phyloP scores from a whole-genome alignment of 2,888 invertebrate species.

The Theodoxus fluviatilis region DNA sequence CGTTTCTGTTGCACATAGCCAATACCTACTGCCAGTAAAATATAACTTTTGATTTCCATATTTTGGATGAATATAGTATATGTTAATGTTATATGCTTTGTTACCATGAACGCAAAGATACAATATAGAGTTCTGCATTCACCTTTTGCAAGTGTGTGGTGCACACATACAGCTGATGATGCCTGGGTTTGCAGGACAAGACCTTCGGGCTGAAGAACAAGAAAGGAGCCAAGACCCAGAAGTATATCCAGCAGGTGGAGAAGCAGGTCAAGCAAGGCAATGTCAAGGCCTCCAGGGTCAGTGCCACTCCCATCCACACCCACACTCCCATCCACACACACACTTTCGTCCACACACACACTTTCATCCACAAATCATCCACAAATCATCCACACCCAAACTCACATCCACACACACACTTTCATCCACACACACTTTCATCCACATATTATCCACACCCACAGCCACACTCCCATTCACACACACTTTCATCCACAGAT shows the following conservation, averaged over 20 bases:
- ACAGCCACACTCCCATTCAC: too few relatives aligned
- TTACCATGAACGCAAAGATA: background rate
- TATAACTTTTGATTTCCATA: too few relatives aligned
- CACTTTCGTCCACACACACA: too few relatives aligned
- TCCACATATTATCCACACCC: background rate
- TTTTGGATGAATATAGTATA: too few relatives aligned
- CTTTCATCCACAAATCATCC: too few relatives aligned
- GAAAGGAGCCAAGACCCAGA: conserved; percentile 97
- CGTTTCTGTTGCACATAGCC: too few relatives aligned
- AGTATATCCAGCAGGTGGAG: conserved; percentile 96
- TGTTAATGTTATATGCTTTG: too few relatives aligned
- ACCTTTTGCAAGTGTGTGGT: background rate
- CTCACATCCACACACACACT: background rate
- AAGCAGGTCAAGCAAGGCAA: conserved; percentile 90
- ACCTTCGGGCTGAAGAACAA: conserved; percentile 99
- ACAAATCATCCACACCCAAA: background rate
- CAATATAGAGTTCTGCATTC: background rate
- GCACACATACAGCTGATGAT: too few relatives aligned
- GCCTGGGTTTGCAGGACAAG: conserved; percentile 90
- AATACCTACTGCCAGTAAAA: too few relatives aligned
- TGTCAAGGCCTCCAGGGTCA: conserved; percentile 67
- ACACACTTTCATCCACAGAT: too few relatives aligned
- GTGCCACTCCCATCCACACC: too few relatives aligned
- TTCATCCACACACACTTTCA: background rate
- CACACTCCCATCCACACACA: too few relatives aligned